Base-by-base conservation (phyloP, 2,888 invertebrate species). In the Latheticus oryzae region DNA sequence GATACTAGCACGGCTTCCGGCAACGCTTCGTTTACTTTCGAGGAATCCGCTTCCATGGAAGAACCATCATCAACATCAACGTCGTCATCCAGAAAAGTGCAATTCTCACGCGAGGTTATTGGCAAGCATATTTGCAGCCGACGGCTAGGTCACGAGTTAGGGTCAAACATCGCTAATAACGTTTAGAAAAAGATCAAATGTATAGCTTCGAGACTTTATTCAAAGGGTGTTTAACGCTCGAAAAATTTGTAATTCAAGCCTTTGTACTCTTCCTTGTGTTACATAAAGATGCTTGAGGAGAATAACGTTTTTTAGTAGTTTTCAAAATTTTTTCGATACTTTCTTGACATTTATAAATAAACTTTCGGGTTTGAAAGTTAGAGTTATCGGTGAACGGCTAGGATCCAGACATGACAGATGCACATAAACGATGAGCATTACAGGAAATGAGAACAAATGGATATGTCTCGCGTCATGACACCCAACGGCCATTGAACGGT, bases 81-180 rank as follows among this genome's bases (percentile, higher is more conserved):
- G 42, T 28, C 28, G 28, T 28, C 28, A 24, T 7, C n/a, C 28
- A 28, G 15, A 28, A 12, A 28, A 13, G 42, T 8, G 42, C 58
- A 60, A 57, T 68, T 67, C 70, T 70, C 69, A 70, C 68, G 69
- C 65, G 68, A 68, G 70, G 70, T 70, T 67, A 64, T 70, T 68
- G 70, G 67, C 70, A 17, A 16, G 67, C 63, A 61, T 47, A 33
- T 60, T 47, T 52, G 53, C 24, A 30, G 54, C 64, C 60, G 51
- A 59, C 61, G 67, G 66, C 63, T 62, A 61, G 63, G 63, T 60
- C 65, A 65, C 57, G 58, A 57, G 61, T 56, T 12, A 56, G 61
- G 65, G 65, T 65, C 61, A 63, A 7, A 12, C n/a, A n/a, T n/a
- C n/a, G n/a, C n/a, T n/a, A n/a, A n/a, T n/a, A n/a, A 40, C 28